Evolutionary conservation across 2,797 vertebrate species (phyloP), one percentile per base, ranked within the genome.

Genomic region (Taenioides sp.): DNA sequence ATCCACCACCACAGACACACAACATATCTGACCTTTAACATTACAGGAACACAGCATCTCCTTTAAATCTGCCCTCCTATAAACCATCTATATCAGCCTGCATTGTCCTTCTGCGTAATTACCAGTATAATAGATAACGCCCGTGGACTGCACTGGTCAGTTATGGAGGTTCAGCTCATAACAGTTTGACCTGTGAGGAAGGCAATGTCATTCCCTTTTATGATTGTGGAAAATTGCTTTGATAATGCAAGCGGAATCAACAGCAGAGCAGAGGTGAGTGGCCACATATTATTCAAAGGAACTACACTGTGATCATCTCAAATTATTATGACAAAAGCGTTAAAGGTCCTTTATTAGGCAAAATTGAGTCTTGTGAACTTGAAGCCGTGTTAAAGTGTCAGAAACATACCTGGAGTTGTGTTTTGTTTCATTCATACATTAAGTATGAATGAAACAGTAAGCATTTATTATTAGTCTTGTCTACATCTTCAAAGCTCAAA

Each of bases 151-250:
- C 17, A 34, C 37, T 64, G 62, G 54, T 34, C 67, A 65, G 67
- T 65, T 60, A 23, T 60, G 76, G 70, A 68, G 50, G 82, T 74
- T 20, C 54, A 7, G 1, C 22, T 72, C 67, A 81, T 67, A 65
- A 80, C 68, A 34, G 71, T 71, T 28, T 76, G 70, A 80, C 79
- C 79, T 67, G 55, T 79, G 71, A 79, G 65, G 54, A 20, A 40
- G 40, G 20, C 34, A 20, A 22, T 66, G 57, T 67, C 25, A 78
- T 81, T 78, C 57, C 67, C 66, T 57, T 62, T 71, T 59, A 80
- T 83, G 65, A n/a, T 1, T 69, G 67, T 72, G 14, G 12, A 7
- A 58, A 74, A 80, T 49, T 31, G 49, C 66, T 75, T 70, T 60
- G 34, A 43, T 70, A 34, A 57, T 22, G 54, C 27, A 49, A 58